Evolutionary conservation across 2,113 vertebrate species (phyloP), one percentile per base, ranked within the genome.

Genomic region (Nannobrachium achirus): DNA sequence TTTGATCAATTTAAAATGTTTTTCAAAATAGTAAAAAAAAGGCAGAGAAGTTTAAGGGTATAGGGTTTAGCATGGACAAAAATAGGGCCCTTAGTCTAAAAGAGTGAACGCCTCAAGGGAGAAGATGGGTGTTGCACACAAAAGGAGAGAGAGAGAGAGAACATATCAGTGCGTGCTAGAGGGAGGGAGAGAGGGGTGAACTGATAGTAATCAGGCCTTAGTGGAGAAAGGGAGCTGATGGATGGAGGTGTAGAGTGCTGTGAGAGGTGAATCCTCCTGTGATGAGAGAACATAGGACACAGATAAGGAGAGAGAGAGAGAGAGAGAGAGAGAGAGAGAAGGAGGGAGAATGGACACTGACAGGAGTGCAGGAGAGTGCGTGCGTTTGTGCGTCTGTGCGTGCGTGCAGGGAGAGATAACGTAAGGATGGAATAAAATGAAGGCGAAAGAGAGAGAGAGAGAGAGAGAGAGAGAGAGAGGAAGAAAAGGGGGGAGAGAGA

Each of bases 151-250:
- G 25, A 50, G 25, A 16, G n/a, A 50, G 33, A 50, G 60, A 38
- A 15, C n/a, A 10, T 3, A 8, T 15, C 14, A 52, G 50, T 19
- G 18, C 2, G 50, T 18, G 50, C 18, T 8, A 52, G 60, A 38
- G 60, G 39, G 46, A 8, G 44, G 38, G n/a, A 63, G 69, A 76
- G 82, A 81, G 76, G 72, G 86, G 81, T 75, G 58, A 66, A 64
- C 72, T 82, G 88, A 89, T 91, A 83, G 78, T 73, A 67, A 87
- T 89, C 87, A 84, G 67, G 72, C 75, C 80, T 67, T 66, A 46
- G 81, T 85, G 80, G 75, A 90, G 87, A 87, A 83, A 67, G 52
- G 81, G 62, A 73, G 80, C 80, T 91, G 89, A 91, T 86, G 88
- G 89, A 91, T 91, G 88, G 85, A 84, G 56, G 79, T 74, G 81